Evolutionary conservation across 1,140 invertebrate genomes (phyloP).

Genomic region (Drosophila equinoxialis): DNA sequence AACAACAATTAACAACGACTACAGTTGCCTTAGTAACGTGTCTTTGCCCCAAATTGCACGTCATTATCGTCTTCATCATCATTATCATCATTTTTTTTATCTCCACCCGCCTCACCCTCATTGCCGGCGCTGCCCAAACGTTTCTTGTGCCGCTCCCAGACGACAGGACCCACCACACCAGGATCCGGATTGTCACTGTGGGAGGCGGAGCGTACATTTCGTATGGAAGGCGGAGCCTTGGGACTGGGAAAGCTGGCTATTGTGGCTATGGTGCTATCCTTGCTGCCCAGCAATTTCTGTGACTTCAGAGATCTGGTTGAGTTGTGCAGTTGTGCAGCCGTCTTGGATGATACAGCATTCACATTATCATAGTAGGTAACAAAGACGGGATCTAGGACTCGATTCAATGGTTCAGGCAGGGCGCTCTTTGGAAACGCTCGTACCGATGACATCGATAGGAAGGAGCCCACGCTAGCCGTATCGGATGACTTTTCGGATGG

Average conservation of each 20-base stretch:
- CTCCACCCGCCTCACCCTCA: slow-evolving; percentile 72
- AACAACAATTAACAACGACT: slow-evolving; percentile 58
- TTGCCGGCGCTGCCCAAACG: slow-evolving; percentile 69
- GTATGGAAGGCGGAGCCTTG: slow-evolving; percentile 61
- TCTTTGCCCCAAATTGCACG: slow-evolving; percentile 60
- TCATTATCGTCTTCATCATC: slow-evolving; percentile 55
- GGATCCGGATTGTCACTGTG: slow-evolving; percentile 86
- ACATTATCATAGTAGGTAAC: slow-evolving; percentile 86
- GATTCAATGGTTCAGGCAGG: slow-evolving; percentile 87
- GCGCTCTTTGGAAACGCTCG: slow-evolving; percentile 88
- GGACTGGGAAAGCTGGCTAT: slow-evolving; percentile 78
- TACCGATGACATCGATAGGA: slow-evolving; percentile 91
- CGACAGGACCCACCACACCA: slow-evolving; percentile 91
- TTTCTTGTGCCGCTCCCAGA: slow-evolving; percentile 89
- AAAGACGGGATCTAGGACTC: slow-evolving; percentile 90
- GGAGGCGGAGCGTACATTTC: slow-evolving; percentile 63
- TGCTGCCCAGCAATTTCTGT: slow-evolving; percentile 49
- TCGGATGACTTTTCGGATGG: slow-evolving; percentile 71
- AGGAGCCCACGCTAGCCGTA: slow-evolving; percentile 80
- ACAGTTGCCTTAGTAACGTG: slow-evolving; percentile 72
- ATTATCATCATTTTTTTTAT: slow-evolving; percentile 26
- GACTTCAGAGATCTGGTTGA: slow-evolving; percentile 58
- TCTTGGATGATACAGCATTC: slow-evolving; percentile 82
- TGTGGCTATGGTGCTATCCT: slow-evolving; percentile 67
- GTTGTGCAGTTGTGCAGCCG: slow-evolving; percentile 32